Conservation (phyloP, 2,888 invertebrate species). For the Cephus pygmeus region DNA sequence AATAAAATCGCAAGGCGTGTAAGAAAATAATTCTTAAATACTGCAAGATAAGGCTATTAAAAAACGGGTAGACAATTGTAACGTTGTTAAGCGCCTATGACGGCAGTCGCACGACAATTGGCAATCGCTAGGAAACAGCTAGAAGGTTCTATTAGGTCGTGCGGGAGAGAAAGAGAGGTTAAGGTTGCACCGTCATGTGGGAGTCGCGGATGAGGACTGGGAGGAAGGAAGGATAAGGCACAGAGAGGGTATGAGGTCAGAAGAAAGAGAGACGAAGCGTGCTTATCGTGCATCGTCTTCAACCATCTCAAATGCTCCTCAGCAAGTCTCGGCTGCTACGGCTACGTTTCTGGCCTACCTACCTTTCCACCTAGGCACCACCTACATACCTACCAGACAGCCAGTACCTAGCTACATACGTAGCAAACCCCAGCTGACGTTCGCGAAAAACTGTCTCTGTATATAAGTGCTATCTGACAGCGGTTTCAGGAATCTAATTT, state of each 20-base stretch:
- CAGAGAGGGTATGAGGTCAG: conserved; percentile 40
- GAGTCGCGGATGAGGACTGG: conserved; percentile 28
- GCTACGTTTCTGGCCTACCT: neutral
- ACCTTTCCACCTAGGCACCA: neutral
- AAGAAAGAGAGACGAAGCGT: conserved; percentile 55
- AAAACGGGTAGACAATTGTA: conserved; percentile 4
- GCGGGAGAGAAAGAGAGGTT: conserved; percentile 3
- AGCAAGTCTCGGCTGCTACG: conserved; percentile 27
- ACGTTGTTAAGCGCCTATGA: conserved; percentile 27
- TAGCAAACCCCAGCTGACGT: conserved; percentile 50
- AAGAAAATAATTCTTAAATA: neutral
- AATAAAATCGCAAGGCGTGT: neutral
- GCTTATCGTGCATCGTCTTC: conserved; percentile 65
- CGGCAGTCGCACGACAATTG: conserved; percentile 43
- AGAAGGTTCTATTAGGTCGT: conserved; percentile 12
- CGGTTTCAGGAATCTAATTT: conserved; percentile 52
- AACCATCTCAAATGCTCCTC: conserved; percentile 47
- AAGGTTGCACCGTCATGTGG: conserved; percentile 19
- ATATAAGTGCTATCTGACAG: conserved; percentile 7
- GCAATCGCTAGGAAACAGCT: conserved; percentile 46
- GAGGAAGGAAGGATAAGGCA: conserved; percentile 3
- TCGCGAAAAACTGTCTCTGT: conserved; percentile 48
- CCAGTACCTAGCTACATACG: neutral
- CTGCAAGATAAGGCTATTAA: neutral
- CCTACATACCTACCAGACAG: neutral